phyloP scores from a whole-genome alignment of 2,113 vertebrate species.

The Sinocyclocheilus rhinocerous region DNA sequence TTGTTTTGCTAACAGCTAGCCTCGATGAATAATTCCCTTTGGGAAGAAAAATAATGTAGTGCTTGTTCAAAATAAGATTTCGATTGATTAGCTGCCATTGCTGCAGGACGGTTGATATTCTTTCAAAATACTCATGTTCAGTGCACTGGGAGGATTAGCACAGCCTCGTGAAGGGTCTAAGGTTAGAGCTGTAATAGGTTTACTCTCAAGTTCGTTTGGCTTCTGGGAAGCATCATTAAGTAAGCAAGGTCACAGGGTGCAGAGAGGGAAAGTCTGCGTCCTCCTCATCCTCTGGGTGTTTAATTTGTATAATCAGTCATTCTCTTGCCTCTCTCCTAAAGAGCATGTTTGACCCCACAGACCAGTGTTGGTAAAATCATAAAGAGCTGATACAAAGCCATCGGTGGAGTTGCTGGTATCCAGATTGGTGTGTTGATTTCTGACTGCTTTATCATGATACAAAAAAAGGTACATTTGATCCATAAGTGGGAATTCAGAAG shows the following conservation, averaged over 20 bases:
- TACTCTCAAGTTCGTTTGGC: slow-evolving; percentile 64
- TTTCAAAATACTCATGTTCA: slow-evolving; percentile 64
- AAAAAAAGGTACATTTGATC: not conserved
- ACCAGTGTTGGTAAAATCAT: slow-evolving; percentile 61
- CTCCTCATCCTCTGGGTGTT: slow-evolving; percentile 24
- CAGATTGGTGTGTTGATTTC: slow-evolving; percentile 54
- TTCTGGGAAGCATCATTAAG: slow-evolving; percentile 72
- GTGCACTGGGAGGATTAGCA: slow-evolving; percentile 30
- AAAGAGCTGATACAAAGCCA: slow-evolving; percentile 52
- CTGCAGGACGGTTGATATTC: slow-evolving; percentile 68
- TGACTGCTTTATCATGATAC: slow-evolving; percentile 18
- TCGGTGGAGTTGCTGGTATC: slow-evolving; percentile 58
- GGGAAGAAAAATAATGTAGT: slow-evolving; percentile 69
- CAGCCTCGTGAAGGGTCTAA: slow-evolving; percentile 29
- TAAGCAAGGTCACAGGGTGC: slow-evolving; percentile 67
- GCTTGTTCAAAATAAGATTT: slow-evolving; percentile 73
- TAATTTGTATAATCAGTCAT: slow-evolving; percentile 73
- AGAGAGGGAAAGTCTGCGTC: slow-evolving; percentile 57
- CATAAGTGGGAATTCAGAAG: not conserved
- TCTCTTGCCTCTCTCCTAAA: slow-evolving; percentile 53
- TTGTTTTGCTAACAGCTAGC: slow-evolving; percentile 49
- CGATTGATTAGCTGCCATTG: slow-evolving; percentile 77
- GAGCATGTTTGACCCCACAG: slow-evolving; percentile 61
- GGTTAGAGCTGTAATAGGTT: slow-evolving; percentile 66
- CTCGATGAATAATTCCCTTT: slow-evolving; percentile 48